Conservation (phyloP, 2,113 vertebrate genomes). For the Cebus imitator region DNA sequence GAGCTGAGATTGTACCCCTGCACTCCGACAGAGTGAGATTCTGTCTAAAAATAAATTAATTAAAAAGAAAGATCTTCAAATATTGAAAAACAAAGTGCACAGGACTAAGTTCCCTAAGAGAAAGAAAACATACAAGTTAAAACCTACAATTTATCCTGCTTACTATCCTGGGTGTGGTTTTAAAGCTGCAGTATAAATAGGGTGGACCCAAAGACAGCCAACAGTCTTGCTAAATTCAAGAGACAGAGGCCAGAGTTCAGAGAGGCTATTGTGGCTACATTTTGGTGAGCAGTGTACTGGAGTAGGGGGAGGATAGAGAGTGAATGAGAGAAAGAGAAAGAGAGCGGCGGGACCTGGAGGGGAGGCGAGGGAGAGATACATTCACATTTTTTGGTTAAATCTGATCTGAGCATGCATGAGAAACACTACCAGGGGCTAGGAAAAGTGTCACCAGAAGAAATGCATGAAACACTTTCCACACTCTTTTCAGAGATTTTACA, state of each 20-base stretch:
- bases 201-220: not conserved
- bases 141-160: not conserved
- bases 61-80: not conserved
- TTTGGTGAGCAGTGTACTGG: not conserved
- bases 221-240: not conserved
- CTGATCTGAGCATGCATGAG: not conserved
- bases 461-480: not conserved
- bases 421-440: not conserved
- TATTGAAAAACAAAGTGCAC: not conserved
- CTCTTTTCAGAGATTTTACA: not conserved
- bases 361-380: not conserved
- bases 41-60: too few species aligned
- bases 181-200: not conserved
- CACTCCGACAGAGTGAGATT: too few species aligned
- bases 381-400: not conserved
- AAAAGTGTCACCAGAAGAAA: not conserved
- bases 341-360: not conserved
- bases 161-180: not conserved
- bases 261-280: not conserved
- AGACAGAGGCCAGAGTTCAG: not conserved
- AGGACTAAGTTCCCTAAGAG: not conserved
- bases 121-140: not conserved
- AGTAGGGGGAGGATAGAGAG: not conserved
- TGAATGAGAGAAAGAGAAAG: not conserved
- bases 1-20: too few species aligned